Evolutionary conservation across 1,140 invertebrate genomes (phyloP).

Genomic region (Micrasema minimum): DNA sequence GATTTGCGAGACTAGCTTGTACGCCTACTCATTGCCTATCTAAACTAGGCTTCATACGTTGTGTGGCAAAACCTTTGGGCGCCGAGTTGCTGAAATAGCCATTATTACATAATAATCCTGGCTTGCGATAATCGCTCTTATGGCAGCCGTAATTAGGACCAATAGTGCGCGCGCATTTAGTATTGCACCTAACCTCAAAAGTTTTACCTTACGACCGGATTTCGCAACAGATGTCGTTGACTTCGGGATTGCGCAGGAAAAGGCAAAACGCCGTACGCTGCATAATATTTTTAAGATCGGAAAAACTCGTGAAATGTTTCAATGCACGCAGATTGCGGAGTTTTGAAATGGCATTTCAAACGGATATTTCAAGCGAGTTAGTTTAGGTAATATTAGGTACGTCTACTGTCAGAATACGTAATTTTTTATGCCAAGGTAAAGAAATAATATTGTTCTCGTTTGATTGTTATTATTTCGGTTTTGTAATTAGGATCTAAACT

Average conservation of each 20-base stretch:
- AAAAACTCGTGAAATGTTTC: constrained; percentile 28
- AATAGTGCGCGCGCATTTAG: neutral
- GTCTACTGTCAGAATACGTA: no score
- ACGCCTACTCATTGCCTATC: no score
- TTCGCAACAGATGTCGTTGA: constrained; percentile 46
- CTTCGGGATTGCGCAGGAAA: constrained; percentile 27
- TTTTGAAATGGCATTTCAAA: neutral
- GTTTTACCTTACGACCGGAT: constrained; percentile 48
- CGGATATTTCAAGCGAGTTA: neutral
- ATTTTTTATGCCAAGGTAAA: no score
- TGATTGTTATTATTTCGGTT: no score
- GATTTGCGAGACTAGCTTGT: no score
- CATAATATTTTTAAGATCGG: constrained; percentile 16
- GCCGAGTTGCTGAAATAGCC: constrained; percentile 29
- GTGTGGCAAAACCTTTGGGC: constrained; percentile 41
- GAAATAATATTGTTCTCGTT: no score
- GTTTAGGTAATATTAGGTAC: neutral
- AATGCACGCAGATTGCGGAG: constrained; percentile 12
- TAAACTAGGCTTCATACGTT: no score
- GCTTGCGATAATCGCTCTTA: constrained; percentile 9
- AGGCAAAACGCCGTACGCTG: constrained; percentile 7
- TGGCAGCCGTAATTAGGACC: neutral
- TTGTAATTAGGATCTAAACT: no score
- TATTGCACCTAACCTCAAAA: constrained; percentile 46
- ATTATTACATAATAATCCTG: constrained; percentile 11